Conservation (phyloP, 2,888 invertebrate genomes). For the Acleris laterana region DNA sequence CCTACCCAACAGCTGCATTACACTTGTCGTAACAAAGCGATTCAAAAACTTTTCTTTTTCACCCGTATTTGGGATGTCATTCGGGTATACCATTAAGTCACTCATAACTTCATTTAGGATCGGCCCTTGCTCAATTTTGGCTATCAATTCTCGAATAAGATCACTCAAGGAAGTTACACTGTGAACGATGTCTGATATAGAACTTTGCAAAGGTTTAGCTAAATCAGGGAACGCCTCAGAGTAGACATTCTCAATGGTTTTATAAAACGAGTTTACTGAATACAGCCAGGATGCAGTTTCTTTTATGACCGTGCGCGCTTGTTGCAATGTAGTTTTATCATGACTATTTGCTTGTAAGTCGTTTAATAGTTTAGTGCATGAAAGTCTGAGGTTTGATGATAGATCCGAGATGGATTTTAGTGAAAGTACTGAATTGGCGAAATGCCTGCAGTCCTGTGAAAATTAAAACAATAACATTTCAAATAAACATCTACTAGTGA, state of each 20-base stretch:
- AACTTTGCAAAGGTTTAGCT: conserved; percentile 88
- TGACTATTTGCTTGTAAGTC: conserved; percentile 44
- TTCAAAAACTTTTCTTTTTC: conserved; percentile 67
- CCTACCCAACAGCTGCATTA: conserved; percentile 64
- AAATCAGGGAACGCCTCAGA: conserved; percentile 91
- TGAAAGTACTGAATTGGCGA: conserved; percentile 72
- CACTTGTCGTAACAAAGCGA: conserved; percentile 68
- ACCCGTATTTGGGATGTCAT: conserved; percentile 50
- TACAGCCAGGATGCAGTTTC: conserved; percentile 80
- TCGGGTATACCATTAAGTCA: conserved; percentile 82
- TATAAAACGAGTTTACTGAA: conserved; percentile 83
- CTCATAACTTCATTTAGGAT: conserved; percentile 57
- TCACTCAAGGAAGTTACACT: conserved; percentile 85
- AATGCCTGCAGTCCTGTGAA: conserved; percentile 78
- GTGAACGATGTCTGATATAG: conserved; percentile 87
- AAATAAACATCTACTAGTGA: neutral
- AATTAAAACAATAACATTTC: conserved; percentile 3
- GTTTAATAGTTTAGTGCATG: conserved; percentile 52
- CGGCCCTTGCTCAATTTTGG: conserved; percentile 61
- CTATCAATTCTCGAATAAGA: conserved; percentile 76
- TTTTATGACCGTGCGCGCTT: conserved; percentile 62
- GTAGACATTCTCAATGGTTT: conserved; percentile 82
- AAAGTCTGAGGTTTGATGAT: conserved; percentile 52
- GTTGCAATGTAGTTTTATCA: conserved; percentile 46
- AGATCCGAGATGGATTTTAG: conserved; percentile 58